Percentiles rank a stretch among this genome's conserved stretches.
Evolutionary conservation across 2,113 vertebrate species (phyloP).

Genomic region (Capreolus pygargus): DNA sequence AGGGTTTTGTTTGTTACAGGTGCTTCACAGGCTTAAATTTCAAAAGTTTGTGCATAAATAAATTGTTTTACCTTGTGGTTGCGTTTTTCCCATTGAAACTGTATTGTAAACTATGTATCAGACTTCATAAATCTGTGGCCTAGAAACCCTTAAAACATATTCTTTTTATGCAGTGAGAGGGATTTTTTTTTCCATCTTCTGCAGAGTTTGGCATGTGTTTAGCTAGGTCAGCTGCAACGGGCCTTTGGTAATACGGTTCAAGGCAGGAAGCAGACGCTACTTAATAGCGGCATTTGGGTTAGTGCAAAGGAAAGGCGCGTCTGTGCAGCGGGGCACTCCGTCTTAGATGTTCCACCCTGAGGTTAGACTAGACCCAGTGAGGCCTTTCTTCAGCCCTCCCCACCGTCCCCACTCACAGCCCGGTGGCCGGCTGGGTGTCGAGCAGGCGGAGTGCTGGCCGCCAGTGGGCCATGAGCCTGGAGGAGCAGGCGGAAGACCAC

Average conservation of each 20-base stretch:
- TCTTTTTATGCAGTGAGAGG: not conserved
- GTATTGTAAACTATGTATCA: conserved; percentile 41
- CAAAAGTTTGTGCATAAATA: conserved; percentile 52
- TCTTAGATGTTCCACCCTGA: not conserved
- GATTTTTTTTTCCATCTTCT: not conserved
- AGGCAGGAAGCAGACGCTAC: not conserved
- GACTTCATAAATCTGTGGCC: conserved; percentile 50
- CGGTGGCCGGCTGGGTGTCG: not conserved
- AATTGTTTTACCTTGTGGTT: conserved; percentile 44
- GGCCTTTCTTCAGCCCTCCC: not conserved
- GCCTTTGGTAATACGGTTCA: not conserved
- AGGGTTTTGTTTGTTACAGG: conserved; percentile 8
- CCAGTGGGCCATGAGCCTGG: not conserved
- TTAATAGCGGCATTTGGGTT: not conserved
- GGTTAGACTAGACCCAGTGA: not conserved
- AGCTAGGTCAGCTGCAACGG: conserved; percentile 7
- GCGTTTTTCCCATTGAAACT: conserved; percentile 19
- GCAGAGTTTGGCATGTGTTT: conserved; percentile 5
- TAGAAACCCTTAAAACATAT: conserved; percentile 41
- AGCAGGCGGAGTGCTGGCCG: not conserved
- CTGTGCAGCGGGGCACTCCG: not conserved
- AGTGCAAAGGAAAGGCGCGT: not conserved
- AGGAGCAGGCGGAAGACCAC: not conserved
- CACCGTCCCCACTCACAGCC: not conserved
- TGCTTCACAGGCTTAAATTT: conserved; percentile 46